Conservation (phyloP, 2,113 vertebrate genomes). For the Pristiophorus japonicus region DNA sequence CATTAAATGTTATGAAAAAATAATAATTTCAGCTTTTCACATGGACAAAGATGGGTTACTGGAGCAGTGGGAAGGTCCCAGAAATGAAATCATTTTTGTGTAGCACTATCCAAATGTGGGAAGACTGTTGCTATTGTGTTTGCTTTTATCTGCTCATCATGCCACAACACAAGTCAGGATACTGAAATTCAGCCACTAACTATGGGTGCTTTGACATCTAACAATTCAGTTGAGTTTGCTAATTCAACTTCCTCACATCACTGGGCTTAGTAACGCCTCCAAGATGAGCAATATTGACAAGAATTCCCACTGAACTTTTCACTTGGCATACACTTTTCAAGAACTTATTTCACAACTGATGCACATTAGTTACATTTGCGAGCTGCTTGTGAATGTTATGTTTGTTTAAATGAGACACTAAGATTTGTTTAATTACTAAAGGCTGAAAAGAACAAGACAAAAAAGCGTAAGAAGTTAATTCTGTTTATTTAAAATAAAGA, state of each 20-base stretch:
- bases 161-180: background rate
- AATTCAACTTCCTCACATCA: background rate
- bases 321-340: background rate
- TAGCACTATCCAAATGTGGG: no score
- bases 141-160: no score
- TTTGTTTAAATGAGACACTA: background rate
- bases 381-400: background rate
- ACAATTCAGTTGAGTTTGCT: background rate
- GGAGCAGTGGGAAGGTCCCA: no score
- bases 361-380: background rate
- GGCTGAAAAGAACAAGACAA: background rate
- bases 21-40: no score
- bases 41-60: no score
- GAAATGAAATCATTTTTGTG: no score
- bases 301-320: background rate
- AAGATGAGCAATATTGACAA: background rate
- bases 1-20: no score
- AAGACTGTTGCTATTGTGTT: no score
- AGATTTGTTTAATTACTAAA: no score
- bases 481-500: background rate
- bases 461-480: background rate
- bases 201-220: background rate
- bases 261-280: background rate
- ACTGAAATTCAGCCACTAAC: background rate
- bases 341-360: background rate